These are phyloP conservation scores for Pemphredon lugubris DNA, from an alignment of 2,888 invertebrate genomes.

Conservation along the genomic window DNA sequence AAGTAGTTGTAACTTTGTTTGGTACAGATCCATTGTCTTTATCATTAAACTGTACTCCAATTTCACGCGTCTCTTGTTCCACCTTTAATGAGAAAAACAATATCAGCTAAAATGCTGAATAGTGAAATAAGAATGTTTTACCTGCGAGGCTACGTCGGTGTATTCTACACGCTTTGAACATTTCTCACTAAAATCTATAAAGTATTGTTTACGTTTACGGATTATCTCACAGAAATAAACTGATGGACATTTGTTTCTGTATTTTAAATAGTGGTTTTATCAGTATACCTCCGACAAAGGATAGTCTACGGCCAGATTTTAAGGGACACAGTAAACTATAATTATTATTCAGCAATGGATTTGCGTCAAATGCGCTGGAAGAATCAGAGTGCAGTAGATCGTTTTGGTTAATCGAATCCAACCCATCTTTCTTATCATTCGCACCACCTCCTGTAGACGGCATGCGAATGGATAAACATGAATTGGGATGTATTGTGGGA, in stretches of 20 bases:
- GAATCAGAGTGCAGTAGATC: conserved; percentile 22
- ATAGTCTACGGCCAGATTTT: not conserved
- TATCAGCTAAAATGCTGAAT: not conserved
- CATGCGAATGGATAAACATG: conserved; percentile 48
- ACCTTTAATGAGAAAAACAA: conserved; percentile 26
- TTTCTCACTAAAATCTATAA: conserved; percentile 32
- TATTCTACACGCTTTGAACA: conserved; percentile 31
- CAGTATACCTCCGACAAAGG: conserved; percentile 21
- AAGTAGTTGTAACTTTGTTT: conserved; percentile 19
- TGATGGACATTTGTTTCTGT: too few relatives aligned
- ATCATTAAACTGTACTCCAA: conserved; percentile 46
- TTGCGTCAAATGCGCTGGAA: conserved; percentile 1
- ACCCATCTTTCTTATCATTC: conserved; percentile 3
- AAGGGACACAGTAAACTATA: conserved; percentile 8
- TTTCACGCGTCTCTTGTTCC: conserved; percentile 30
- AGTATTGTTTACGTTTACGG: conserved; percentile 2
- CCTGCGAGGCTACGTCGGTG: conserved; percentile 48
- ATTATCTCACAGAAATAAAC: not conserved
- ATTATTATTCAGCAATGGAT: conserved; percentile 16
- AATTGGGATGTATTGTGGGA: conserved; percentile 26
- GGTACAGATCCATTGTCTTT: conserved; percentile 3
- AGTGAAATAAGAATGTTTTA: not conserved
- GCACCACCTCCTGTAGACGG: conserved; percentile 4
- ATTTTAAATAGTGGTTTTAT: too few relatives aligned
- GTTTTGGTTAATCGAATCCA: not conserved